Evolutionary conservation across 2,113 vertebrate species (phyloP), one percentile per base, ranked within the genome.

Genomic region (Melospiza melodia): DNA sequence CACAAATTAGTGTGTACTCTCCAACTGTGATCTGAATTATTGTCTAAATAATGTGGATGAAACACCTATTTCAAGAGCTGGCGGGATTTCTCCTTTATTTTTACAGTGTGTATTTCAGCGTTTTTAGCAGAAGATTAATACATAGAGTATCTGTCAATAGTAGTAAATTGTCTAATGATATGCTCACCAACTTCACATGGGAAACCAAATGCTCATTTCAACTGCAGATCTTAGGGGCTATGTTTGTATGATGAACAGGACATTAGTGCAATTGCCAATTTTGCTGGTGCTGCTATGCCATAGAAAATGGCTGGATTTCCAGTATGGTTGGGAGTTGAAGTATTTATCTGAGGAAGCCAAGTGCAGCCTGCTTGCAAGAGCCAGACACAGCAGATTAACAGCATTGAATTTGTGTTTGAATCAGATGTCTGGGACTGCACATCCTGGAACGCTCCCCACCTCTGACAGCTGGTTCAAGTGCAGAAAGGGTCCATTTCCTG

Each of bases 61-160:
- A 93, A 63, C 27, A 87, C 78, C 44, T 91, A 41, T 91, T 85
- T 59, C 59, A 93, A 57, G 68, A 75, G 16, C 52, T 86, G 82
- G 48, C 73, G 76, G 48, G 58, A 52, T 90, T 94, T 94, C 67
- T 74, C 28, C 58, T 69, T 66, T 80, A 43, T 77, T 93, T 86
- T 81, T 8, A 31, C 22, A 39, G 14, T 21, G 19, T 69, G 19
- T 22, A 14, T 95, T 28, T 92, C 19, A 55, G 23, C 46, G 28
- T 41, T 97, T 96, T 87, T 76, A 97, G 62, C 48, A 72, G 90
- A 69, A 80, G 28, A 90, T 55, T 81, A 52, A 68, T 67, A 92
- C 16, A 37, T 59, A 43, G 10, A 59, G 41, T 73, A 75, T 25
- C 25, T 95, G 59, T 92, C 75, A 89, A 25, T n/a, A 87, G 52